Evolutionary conservation across 23 tunicate genomes (phyloP).

Genomic region (Clavelina lepadiformis): DNA sequence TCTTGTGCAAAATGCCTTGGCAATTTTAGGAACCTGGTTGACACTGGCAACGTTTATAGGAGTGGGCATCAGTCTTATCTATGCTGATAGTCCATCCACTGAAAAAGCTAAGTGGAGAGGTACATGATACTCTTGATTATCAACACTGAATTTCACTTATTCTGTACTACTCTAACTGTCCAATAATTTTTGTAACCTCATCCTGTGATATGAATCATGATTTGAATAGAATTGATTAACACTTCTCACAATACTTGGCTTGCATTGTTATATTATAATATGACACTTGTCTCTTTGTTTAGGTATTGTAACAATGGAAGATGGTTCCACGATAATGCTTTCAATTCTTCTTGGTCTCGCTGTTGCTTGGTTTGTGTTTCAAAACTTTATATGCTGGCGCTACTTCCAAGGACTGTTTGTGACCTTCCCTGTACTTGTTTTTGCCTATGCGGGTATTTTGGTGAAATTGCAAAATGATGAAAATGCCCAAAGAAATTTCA

Average conservation of each 20-base stretch:
- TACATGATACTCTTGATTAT: not conserved
- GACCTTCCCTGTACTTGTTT: not conserved
- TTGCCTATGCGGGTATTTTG: not conserved
- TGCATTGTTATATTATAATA: no score
- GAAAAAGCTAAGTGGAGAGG: not conserved
- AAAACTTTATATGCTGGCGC: not conserved
- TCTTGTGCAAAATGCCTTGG: slow-evolving; percentile 18
- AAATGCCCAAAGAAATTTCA: not conserved
- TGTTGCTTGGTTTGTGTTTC: not conserved
- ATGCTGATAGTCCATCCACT: not conserved
- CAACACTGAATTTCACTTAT: no score
- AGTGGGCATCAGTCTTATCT: not conserved
- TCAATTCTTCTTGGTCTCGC: not conserved
- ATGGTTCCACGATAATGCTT: slow-evolving; percentile 5
- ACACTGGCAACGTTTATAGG: not conserved
- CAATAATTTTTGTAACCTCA: no score
- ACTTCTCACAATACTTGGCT: no score
- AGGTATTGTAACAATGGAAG: slow-evolving; percentile 1
- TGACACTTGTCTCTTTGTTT: no score
- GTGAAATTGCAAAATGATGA: not conserved
- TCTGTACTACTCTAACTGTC: no score
- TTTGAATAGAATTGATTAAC: no score
- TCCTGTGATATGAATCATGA: no score
- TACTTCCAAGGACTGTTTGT: not conserved
- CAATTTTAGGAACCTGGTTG: not conserved